Evolutionary conservation across 2,113 vertebrate genomes (phyloP), one percentile per base, ranked within the genome.

Genomic region (Epinephelus cyanopodus): DNA sequence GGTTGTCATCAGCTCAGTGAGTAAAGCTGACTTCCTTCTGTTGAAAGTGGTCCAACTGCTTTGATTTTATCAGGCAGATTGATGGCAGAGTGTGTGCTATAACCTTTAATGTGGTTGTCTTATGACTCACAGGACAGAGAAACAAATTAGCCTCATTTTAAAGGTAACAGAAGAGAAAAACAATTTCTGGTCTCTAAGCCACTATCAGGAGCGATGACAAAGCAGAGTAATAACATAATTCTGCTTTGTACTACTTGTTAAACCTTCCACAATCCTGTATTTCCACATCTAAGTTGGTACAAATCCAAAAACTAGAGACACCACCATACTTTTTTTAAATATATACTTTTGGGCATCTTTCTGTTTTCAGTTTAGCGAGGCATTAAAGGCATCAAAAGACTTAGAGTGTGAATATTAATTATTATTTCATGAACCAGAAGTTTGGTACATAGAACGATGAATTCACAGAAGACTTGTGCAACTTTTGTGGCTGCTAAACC

Each of bases 11-110:
- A 19, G 3, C 65, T 45, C 19, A 11, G 60, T 23, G 13, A 3
- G 21, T 67, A 39, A 65, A 65, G 42, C 12, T 73, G 14, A 19
- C 19, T 48, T 47, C 14, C 6, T 37, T 17, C 65, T 56, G 50
- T 14, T 70, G 1, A 53, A 53, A 25, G 33, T 60, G 1, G 0
- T 14, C n/a, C n/a, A 57, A 45, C 37, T 33, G 50, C 47, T 54
- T 68, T n/a, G 23, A 17, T 29, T 81, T 27, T n/a, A 42, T 81
- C 39, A 25, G 5, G 25, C 10, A 19, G 25, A 64, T 64, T 74
- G 39, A 57, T 64, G 11, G 21, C 21, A n/a, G 52, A 29, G 53
- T 58, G 17, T 56, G 15, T n/a, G 48, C 15, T 50, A 39, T 50
- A 69, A 73, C 42, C 27, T 25, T 27, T 65, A 15, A 19, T 27